These are phyloP conservation scores for Apodemia mormo DNA, from an alignment of 2,888 invertebrate species.

Conservation along the genomic window DNA sequence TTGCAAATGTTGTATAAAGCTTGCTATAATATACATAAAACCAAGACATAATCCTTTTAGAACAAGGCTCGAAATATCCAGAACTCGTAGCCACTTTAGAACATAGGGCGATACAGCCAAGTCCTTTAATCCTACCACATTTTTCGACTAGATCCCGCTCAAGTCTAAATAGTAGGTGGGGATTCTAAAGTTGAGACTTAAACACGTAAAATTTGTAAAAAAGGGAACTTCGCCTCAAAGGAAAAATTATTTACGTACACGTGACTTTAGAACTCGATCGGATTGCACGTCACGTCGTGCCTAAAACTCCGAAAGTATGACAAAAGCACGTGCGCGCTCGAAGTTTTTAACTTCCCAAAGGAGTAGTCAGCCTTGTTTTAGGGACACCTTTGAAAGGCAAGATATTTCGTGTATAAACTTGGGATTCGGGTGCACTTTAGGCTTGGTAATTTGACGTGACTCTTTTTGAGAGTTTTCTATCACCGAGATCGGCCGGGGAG, in stretches of 20 bases:
- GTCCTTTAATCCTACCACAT: slow-evolving; percentile 13
- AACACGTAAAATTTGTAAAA: slow-evolving; percentile 15
- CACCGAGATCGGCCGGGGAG: slow-evolving; percentile 72
- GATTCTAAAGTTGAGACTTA: background rate
- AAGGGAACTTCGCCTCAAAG: slow-evolving; percentile 43
- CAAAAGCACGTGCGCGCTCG: slow-evolving; percentile 75
- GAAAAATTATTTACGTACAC: slow-evolving; percentile 61
- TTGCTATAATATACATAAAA: background rate
- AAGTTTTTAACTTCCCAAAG: slow-evolving; percentile 76
- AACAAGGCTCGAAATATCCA: background rate
- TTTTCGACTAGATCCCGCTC: slow-evolving; percentile 11
- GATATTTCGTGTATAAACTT: slow-evolving; percentile 68
- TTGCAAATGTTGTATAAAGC: background rate
- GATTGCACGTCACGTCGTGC: slow-evolving; percentile 74
- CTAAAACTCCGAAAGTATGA: slow-evolving; percentile 77
- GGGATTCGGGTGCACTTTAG: slow-evolving; percentile 76
- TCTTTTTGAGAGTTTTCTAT: slow-evolving; percentile 78
- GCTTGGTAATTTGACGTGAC: slow-evolving; percentile 80
- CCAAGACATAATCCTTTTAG: background rate
- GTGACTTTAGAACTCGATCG: slow-evolving; percentile 68
- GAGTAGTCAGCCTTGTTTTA: slow-evolving; percentile 71
- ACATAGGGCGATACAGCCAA: background rate
- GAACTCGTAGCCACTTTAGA: slow-evolving; percentile 2
- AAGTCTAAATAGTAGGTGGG: slow-evolving; percentile 3
- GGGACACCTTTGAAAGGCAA: slow-evolving; percentile 75